Evolutionary conservation across 2,797 vertebrate genomes (phyloP).

Genomic region (Platyrinchus mystaceus): DNA sequence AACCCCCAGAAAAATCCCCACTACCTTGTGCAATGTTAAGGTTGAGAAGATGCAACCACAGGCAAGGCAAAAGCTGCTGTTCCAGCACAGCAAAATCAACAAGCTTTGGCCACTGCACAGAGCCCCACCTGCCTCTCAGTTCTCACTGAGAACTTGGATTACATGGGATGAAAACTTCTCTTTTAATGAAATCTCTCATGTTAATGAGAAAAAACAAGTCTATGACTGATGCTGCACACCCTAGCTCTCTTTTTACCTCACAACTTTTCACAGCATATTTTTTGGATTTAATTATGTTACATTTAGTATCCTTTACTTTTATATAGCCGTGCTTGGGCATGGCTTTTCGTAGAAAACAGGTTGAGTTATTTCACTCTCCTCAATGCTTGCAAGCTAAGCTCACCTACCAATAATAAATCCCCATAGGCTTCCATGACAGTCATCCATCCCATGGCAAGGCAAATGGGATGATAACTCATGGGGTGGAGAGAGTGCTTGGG

Average conservation of each 20-base stretch:
- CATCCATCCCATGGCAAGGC: not conserved
- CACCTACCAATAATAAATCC: not conserved
- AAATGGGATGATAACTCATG: not conserved
- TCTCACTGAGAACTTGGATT: not conserved
- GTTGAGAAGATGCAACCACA: not conserved
- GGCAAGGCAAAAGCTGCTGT: not conserved
- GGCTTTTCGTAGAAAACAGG: not conserved
- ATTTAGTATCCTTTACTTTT: not conserved
- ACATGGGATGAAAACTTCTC: not conserved
- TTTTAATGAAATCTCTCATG: not conserved
- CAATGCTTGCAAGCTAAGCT: not conserved
- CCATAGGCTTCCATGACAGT: not conserved
- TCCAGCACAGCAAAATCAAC: not conserved
- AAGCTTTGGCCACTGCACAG: rapidly evolving
- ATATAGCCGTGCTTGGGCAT: not conserved
- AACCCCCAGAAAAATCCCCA: not conserved
- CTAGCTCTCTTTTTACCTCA: not conserved
- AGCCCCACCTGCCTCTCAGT: not conserved
- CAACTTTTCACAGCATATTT: not conserved
- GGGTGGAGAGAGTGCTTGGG: too few relatives aligned
- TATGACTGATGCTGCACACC: not conserved
- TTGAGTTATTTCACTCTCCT: not conserved
- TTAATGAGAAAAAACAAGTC: not conserved
- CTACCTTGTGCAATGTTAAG: not conserved
- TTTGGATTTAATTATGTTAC: not conserved